Percentiles rank a stretch among this genome's conserved stretches.
phyloP scores from a whole-genome alignment of 2,797 vertebrate genomes.

The Oreochromis mossambicus region DNA sequence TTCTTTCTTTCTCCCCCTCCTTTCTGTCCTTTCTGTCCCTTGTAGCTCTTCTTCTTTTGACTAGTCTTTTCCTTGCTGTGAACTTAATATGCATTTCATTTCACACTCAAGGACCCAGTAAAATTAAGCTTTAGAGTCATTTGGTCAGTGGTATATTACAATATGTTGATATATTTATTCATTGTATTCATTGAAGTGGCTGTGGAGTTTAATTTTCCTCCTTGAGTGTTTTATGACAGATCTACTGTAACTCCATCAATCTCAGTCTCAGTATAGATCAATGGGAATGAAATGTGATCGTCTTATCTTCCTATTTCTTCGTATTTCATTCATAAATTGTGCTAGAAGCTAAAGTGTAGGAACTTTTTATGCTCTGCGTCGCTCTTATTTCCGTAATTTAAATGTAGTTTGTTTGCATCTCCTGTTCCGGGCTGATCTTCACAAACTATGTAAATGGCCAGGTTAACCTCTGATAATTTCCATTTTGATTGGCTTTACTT shows the following conservation, averaged over 20 bases:
- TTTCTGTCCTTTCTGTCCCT: constrained; percentile 38
- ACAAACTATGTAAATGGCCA: neutral
- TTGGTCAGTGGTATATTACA: neutral
- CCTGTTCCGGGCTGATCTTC: neutral
- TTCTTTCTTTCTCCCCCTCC: constrained; percentile 8
- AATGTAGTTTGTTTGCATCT: neutral
- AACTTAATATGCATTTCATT: constrained; percentile 75
- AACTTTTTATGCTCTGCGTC: neutral
- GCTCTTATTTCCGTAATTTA: neutral
- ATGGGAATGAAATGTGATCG: constrained; percentile 24
- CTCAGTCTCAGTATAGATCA: constrained; percentile 29
- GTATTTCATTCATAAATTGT: neutral
- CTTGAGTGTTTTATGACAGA: constrained; percentile 75
- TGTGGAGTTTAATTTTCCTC: constrained; percentile 45
- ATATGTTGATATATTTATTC: neutral
- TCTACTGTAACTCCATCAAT: constrained; percentile 76
- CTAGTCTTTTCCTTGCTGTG: constrained; percentile 57
- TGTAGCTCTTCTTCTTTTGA: constrained; percentile 26
- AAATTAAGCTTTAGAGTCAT: constrained; percentile 43
- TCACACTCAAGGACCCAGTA: constrained; percentile 64
- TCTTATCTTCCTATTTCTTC: constrained; percentile 17
- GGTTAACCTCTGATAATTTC: neutral
- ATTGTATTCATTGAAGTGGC: constrained; percentile 2
- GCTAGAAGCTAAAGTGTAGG: constrained; percentile 48
- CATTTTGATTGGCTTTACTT: neutral